These are phyloP conservation scores for Agonopterix arenella DNA, from an alignment of 2,888 invertebrate species.

Conservation along the genomic window DNA sequence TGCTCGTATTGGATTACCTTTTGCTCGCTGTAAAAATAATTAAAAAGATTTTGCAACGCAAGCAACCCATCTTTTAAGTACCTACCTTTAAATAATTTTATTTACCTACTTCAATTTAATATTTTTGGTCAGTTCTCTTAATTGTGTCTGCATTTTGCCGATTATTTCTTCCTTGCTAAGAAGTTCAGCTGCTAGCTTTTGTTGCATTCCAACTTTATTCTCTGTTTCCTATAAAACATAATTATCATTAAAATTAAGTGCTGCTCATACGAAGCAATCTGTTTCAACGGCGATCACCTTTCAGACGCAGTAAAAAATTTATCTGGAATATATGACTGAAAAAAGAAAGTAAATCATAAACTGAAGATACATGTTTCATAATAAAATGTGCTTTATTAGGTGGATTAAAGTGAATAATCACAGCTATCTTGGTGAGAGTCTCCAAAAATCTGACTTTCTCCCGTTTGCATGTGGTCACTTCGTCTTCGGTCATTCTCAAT, in stretches of 20 bases:
- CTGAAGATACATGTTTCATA: too few species aligned
- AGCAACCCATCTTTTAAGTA: not conserved
- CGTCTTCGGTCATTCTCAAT: slow-evolving; percentile 57
- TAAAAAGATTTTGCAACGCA: not conserved
- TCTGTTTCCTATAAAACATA: slow-evolving; percentile 51
- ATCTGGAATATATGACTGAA: slow-evolving; percentile 54
- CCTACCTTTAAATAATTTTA: not conserved
- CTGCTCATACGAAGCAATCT: slow-evolving; percentile 1
- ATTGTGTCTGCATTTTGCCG: slow-evolving; percentile 61
- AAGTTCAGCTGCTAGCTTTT: slow-evolving; percentile 67
- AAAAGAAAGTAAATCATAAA: slow-evolving; percentile 24
- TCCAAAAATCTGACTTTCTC: slow-evolving; percentile 66
- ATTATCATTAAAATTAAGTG: slow-evolving; percentile 7
- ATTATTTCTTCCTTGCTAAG: slow-evolving; percentile 63
- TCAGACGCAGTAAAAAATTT: slow-evolving; percentile 12
- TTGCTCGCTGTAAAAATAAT: slow-evolving; percentile 45
- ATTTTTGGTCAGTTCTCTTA: slow-evolving; percentile 58
- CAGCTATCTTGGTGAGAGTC: slow-evolving; percentile 59
- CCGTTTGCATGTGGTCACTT: slow-evolving; percentile 49
- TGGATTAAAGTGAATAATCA: slow-evolving; percentile 26
- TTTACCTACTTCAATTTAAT: slow-evolving; percentile 57
- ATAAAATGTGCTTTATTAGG: too few species aligned
- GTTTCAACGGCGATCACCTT: not conserved
- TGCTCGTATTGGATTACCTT: slow-evolving; percentile 67
- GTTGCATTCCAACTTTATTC: slow-evolving; percentile 62